Evolutionary conservation across 64 coral and sea anemone genomes (phyloP), one percentile per base, ranked within the genome.

Genomic region (Porites lutea): DNA sequence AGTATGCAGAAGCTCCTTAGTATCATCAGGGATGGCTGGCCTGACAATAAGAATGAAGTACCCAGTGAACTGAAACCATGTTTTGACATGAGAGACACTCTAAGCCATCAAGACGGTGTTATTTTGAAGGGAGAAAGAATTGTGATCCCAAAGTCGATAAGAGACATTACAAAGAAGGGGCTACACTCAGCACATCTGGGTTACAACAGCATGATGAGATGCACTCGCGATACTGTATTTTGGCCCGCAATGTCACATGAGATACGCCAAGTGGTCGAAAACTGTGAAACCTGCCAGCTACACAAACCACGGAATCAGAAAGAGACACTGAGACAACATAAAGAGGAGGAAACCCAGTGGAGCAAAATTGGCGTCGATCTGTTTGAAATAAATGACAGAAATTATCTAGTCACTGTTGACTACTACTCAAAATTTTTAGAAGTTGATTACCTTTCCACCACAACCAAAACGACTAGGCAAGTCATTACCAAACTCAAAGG

Each of bases 371-470:
- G 79, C 15, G 22, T 83, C 21, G 80, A 85, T 51, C 61, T 92
- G 16, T 92, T 91, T 72, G 62, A 91, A 44, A 61, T 91, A 9
- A 79, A 65, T 13, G 79, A 55, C 13, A 57, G 45, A 74, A 74
- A 75, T 59, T 92, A 83, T 50, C 72, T 83, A 22, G 90, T 75
- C 15, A 73, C 52, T 3, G 79, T 73, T 27, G 79, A 91, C 13
- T 83, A 91, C 16, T 82, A 91, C 52, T 83, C 78, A 54, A 84
- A 83, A 6, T 91, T 91, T 46, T 74, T 91, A 44, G 77, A 91
- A 62, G 49, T 75, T 74, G 79, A 82, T 46, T 47, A 48, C 52
- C 21, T 91, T 12, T 60, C 78, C 49, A 57, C 63, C 8, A 63
- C 63, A 37, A 37, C 27, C 27, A 37, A 37, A 6, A 74, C 89